Conservation (phyloP, 2,113 vertebrate species). For the Austrofundulus limnaeus region DNA sequence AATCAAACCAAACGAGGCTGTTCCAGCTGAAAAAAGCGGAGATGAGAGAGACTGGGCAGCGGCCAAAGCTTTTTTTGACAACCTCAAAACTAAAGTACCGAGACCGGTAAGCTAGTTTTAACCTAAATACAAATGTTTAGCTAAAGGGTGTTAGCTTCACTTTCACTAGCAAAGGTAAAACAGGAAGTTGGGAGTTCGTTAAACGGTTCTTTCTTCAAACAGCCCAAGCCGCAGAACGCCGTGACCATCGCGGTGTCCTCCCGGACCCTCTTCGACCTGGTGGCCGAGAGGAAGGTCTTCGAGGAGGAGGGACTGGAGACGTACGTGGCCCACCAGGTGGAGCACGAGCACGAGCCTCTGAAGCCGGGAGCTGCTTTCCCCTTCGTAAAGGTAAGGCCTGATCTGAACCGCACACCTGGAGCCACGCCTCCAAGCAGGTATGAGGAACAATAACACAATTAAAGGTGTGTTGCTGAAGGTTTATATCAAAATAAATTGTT, state of each 20-base stretch:
- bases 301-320: constrained; percentile 88
- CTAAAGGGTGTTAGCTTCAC: background rate
- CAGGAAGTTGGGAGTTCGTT: too few species aligned
- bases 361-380: constrained; percentile 87
- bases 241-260: constrained; percentile 94
- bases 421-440: too few species aligned
- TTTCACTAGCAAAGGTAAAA: too few species aligned
- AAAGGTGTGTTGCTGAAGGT: too few species aligned
- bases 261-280: constrained; percentile 89
- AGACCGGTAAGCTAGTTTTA: constrained; percentile 79
- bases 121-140: too few species aligned
- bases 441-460: too few species aligned
- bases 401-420: too few species aligned
- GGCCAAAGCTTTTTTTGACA: constrained; percentile 82
- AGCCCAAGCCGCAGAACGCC: constrained; percentile 89
- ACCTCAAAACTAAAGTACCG: constrained; percentile 75
- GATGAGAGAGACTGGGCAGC: constrained; percentile 79
- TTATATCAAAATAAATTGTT: too few species aligned
- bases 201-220: background rate
- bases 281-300: constrained; percentile 84
- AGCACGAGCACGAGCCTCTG: constrained; percentile 85
- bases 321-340: constrained; percentile 86
- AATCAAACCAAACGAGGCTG: constrained; percentile 17
- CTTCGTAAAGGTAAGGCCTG: constrained; percentile 89
- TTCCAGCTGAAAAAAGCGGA: background rate